A percentile compares a stretch with the other conserved stretches of the same genome.
Evolutionary conservation across 2,888 invertebrate species (phyloP).

Genomic region (Pyrocoelia pectoralis): DNA sequence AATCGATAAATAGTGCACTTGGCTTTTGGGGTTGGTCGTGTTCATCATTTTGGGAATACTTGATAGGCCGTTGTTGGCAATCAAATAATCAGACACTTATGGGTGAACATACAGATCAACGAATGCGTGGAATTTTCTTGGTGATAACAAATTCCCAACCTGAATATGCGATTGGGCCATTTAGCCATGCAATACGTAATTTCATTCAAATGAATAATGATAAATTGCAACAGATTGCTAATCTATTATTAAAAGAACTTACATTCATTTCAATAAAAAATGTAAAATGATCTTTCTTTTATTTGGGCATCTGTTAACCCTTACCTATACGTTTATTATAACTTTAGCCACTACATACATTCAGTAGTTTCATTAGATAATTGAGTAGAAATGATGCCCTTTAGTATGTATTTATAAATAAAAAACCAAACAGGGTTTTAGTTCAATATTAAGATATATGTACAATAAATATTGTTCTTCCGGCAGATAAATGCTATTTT

Average conservation of each 20-base stretch:
- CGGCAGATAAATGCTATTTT: too few species aligned
- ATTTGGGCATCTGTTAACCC: too few species aligned
- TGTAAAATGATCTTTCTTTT: too few species aligned
- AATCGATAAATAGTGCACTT: conserved; percentile 67
- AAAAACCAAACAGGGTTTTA: too few species aligned
- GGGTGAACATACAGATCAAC: conserved; percentile 60
- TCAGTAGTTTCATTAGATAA: too few species aligned
- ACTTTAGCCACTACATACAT: too few species aligned
- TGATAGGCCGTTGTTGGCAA: conserved; percentile 67
- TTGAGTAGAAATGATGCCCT: too few species aligned
- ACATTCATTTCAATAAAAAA: too few species aligned
- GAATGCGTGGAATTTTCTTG: conserved; percentile 63
- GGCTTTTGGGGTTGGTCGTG: conserved; percentile 76
- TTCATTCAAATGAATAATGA: conserved; percentile 5
- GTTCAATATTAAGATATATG: too few species aligned
- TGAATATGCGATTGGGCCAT: conserved; percentile 69
- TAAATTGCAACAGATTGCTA: background rate
- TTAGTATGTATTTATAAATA: too few species aligned
- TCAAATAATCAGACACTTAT: conserved; percentile 61
- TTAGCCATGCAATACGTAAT: conserved; percentile 55
- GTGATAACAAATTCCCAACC: conserved; percentile 64
- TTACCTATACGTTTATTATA: too few species aligned
- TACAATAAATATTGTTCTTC: too few species aligned
- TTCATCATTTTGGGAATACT: conserved; percentile 64
- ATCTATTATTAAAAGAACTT: background rate